Evolutionary conservation across 1,140 invertebrate species (phyloP).

Genomic region (Fopius arisanus): DNA sequence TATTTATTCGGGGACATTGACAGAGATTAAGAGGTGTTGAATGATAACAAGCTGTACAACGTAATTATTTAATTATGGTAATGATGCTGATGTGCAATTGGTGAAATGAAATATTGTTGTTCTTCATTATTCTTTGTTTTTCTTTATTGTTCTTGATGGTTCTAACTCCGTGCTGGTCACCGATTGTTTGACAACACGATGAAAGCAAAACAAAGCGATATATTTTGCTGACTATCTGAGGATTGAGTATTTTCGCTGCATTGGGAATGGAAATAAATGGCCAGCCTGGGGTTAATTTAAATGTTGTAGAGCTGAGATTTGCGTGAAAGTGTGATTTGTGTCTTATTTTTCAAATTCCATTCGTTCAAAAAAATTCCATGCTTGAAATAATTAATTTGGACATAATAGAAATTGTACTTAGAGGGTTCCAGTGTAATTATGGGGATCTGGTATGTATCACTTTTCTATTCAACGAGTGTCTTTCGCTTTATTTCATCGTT

Average conservation of each 20-base stretch:
- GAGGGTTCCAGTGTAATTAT: not conserved
- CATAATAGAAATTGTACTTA: not conserved
- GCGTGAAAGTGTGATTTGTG: not conserved
- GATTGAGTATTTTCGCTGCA: too few relatives aligned
- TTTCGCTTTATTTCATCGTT: too few relatives aligned
- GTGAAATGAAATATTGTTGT: not conserved
- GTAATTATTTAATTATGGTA: not conserved
- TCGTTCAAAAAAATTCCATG: not conserved
- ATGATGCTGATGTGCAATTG: not conserved
- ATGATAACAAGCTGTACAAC: slow-evolving; percentile 13
- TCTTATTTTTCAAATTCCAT: not conserved
- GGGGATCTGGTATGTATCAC: too few relatives aligned
- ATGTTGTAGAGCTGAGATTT: not conserved
- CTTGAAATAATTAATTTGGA: not conserved
- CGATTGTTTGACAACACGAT: too few relatives aligned
- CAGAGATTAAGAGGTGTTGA: slow-evolving; percentile 2
- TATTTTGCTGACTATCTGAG: too few relatives aligned
- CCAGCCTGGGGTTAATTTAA: not conserved
- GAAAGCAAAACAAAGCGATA: too few relatives aligned
- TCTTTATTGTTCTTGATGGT: not conserved
- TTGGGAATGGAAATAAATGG: not conserved
- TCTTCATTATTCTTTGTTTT: not conserved
- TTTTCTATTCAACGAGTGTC: too few relatives aligned
- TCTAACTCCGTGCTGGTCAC: not conserved
- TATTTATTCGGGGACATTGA: not conserved